Conservation (phyloP, 2,797 vertebrate genomes). For the Pelochelys cantorii region DNA sequence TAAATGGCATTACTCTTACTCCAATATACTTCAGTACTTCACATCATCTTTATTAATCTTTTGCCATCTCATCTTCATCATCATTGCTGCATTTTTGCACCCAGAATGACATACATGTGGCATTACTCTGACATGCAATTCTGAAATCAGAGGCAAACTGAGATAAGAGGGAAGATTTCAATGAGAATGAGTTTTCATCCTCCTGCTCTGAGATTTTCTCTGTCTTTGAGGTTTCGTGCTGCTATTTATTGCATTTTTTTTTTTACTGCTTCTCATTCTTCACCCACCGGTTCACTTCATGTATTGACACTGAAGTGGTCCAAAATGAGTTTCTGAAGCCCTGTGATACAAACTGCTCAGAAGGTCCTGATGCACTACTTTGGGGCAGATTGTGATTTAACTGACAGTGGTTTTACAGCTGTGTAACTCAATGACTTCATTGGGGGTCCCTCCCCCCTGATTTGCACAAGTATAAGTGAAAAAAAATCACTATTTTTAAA, state of each 20-base stretch:
- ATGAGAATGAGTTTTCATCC: neutral
- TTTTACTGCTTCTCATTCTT: neutral
- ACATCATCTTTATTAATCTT: constrained; percentile 33
- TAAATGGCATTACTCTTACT: neutral
- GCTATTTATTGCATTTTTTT: neutral
- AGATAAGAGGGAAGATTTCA: neutral
- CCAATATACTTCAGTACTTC: constrained; percentile 23
- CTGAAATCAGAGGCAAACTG: neutral
- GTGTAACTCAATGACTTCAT: neutral
- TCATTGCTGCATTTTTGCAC: neutral
- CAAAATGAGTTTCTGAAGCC: neutral
- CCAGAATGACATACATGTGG: neutral
- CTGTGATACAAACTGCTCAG: neutral
- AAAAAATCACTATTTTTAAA: neutral
- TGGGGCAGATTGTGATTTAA: neutral
- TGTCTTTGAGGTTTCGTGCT: neutral
- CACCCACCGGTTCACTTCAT: neutral
- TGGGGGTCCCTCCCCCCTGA: neutral
- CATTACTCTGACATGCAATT: neutral
- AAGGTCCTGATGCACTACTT: neutral
- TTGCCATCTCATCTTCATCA: constrained; percentile 3
- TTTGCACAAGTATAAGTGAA: neutral
- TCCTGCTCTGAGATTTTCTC: neutral
- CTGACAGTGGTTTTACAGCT: neutral
- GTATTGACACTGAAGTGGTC: neutral